Base-by-base conservation (phyloP, 2,113 vertebrate genomes). In the Dendrocopos noguchii region DNA sequence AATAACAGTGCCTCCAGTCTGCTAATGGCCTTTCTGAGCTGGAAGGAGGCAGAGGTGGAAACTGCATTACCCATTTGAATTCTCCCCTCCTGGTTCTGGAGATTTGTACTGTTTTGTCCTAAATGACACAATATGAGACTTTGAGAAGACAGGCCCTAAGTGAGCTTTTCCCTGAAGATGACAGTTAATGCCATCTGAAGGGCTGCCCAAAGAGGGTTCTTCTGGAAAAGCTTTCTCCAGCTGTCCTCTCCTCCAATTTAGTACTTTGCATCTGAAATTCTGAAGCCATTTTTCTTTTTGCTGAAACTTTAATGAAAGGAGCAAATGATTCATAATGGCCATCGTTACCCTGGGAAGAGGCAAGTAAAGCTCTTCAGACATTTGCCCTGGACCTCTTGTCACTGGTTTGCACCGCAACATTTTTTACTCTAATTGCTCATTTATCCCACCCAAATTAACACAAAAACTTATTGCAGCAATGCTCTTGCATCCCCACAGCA, bases 271-370 rank as follows among this genome's bases (percentile, higher is more conserved):
- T 90, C 72, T 84, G 76, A 93, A 94, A 75, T 78, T 83, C 83
- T 78, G 65, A 93, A 93, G 68, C 31, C 77, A 53, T 86, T 93
- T 96, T 90, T 93, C 82, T 64, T 91, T 90, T 85, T 60, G 46
- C 82, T 44, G 47, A 14, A 33, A 85, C 80, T 88, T 88, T 91
- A 93, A 85, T 86, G 85, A 95, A 91, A 95, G 76, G 57, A 93
- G 47, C 22, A 78, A 92, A 91, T 91, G 13, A 86, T 91, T 95
- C 71, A 59, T 95, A 90, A 91, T 84, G 88, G 53, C 55, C 80
- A 79, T n/a, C 3, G 15, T 80, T 95, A 80, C 82, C 36, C 65
- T 24, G 80, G 68, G n/a, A 88, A 86, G 76, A 93, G 61, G 53
- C 24, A 88, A 88, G 76, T 6, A 2, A 83, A 94, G 80, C 68